phyloP scores from a whole-genome alignment of 1,140 invertebrate species.

The Zeugodacus cucurbitae region DNA sequence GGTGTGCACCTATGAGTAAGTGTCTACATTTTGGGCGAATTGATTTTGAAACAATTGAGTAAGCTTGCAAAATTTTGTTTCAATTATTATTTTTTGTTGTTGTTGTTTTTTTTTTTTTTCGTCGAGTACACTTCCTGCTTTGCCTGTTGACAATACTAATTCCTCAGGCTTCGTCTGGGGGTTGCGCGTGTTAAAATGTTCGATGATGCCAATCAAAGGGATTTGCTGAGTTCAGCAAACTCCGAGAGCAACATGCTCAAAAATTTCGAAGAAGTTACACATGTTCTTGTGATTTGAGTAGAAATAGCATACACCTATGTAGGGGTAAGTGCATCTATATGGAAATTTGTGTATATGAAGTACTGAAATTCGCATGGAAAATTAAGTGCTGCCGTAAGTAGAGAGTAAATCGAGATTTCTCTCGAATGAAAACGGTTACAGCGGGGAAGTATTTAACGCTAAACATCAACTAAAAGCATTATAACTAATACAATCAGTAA shows the following conservation, averaged over 20 bases:
- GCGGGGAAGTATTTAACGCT: no score
- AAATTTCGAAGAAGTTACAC: neutral
- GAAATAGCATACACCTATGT: neutral
- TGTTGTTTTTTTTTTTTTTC: neutral
- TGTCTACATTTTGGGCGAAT: neutral
- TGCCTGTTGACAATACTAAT: neutral
- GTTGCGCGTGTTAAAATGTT: neutral
- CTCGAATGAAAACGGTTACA: no score
- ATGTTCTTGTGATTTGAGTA: neutral
- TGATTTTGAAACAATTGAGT: neutral
- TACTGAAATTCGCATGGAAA: no score
- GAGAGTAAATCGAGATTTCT: no score
- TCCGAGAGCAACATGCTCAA: neutral
- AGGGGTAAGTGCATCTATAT: neutral
- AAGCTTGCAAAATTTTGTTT: neutral
- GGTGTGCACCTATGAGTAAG: no score
- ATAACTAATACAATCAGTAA: no score
- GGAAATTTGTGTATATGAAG: no score
- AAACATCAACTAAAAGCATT: no score
- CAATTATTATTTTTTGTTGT: neutral
- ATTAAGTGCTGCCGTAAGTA: no score
- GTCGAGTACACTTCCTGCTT: neutral
- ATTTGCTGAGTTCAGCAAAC: neutral
- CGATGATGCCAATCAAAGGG: conserved; percentile 26
- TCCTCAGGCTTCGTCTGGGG: neutral